Evolutionary conservation across 2,797 vertebrate species (phyloP).

Genomic region (Heterohyrax brucei): DNA sequence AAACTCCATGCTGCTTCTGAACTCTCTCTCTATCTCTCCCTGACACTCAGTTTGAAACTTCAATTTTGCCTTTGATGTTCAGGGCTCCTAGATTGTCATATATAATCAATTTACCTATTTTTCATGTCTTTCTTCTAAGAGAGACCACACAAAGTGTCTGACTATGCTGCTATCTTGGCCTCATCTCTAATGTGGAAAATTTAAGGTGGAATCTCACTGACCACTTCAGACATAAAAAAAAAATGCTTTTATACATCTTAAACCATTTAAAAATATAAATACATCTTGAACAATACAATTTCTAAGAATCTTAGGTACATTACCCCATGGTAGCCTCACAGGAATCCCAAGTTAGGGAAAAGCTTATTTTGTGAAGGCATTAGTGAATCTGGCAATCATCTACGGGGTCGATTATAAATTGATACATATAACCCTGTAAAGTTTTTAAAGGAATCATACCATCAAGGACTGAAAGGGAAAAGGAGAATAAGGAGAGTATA

Average conservation of each 20-base stretch:
- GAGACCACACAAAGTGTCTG: background rate
- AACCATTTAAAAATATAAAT: background rate
- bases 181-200: background rate
- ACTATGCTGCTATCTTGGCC: no score
- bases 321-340: background rate
- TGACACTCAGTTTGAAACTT: no score
- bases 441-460: background rate
- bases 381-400: background rate
- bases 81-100: no score
- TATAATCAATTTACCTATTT: no score
- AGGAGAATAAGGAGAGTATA: background rate
- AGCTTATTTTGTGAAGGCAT: slow-evolving; percentile 2
- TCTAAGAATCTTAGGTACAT: background rate
- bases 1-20: no score
- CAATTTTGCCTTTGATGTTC: no score
- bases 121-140: background rate
- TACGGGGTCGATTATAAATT: slow-evolving; percentile 40
- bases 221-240: background rate
- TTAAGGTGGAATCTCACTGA: background rate
- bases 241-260: background rate
- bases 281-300: background rate
- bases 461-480: background rate
- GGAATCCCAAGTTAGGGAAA: background rate
- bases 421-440: background rate
- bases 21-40: no score